Evolutionary conservation across 2,888 invertebrate genomes (phyloP), one percentile per base, ranked within the genome.

Genomic region (Cylindroiulus punctatus): DNA sequence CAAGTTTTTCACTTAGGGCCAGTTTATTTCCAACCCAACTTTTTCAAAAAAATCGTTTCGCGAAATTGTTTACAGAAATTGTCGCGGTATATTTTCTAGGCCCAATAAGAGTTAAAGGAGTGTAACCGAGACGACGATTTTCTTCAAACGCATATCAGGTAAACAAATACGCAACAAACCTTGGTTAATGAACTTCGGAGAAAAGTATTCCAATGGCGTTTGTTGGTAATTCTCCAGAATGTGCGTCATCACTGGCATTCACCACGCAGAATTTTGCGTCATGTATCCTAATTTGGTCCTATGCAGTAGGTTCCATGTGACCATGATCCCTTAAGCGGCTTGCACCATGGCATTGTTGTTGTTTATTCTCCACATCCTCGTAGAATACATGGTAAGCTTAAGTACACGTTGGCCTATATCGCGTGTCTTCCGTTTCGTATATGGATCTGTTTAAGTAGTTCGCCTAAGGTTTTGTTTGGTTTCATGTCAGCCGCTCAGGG

Each of bases 391-490:
- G 26, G 7, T n/a, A 65, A n/a, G 65, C 65, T 65, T 65, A 65
- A 65, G 65, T 65, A 26, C 65, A 65, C 65, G 65, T 26, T 65
- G 65, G 65, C 65, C 65, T 65, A 65, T 65, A 65, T 65, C 65
- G 65, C 26, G 65, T 65, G 26, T 65, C 65, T 1, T 65, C 65
- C 65, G 26, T 65, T 65, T 65, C 26, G 26, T 65, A 44, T 44
- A 65, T 65, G 65, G 65, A 65, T 65, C 65, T 65, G 65, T 26
- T 65, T 22, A 65, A 65, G 65, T 26, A 65, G 26, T 26, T 26
- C 65, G 65, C n/a, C 65, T 65, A 65, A 65, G 65, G 65, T 65
- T 65, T 65, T 65, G 65, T 65, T 65, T 65, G 65, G 65, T 26
- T 12, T 65, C 65, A 65, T 26, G 65, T 65, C 65, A 65, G 65